Evolutionary conservation across 2,113 vertebrate species (phyloP).

Genomic region (Esox niger): DNA sequence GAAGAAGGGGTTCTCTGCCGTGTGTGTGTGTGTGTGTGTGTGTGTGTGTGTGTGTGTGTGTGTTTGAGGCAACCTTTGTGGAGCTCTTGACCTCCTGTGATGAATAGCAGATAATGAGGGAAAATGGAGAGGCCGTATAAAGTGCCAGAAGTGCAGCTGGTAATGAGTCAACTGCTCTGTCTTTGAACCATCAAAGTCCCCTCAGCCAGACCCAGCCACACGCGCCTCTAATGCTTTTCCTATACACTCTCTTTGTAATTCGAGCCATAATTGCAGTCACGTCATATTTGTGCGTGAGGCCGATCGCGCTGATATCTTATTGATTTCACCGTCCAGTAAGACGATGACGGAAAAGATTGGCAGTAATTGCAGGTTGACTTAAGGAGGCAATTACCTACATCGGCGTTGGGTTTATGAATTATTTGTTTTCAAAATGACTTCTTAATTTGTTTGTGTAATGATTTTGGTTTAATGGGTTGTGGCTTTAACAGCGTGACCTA

Average conservation of each 20-base stretch:
- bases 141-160: slow-evolving; percentile 30
- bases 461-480: slow-evolving; percentile 9
- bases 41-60: neutral
- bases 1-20: neutral
- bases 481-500: neutral
- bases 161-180: slow-evolving; percentile 22
- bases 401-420: neutral
- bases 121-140: slow-evolving; percentile 24
- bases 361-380: neutral
- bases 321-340: slow-evolving; percentile 11
- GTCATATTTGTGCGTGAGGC: slow-evolving; percentile 29
- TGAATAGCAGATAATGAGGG: slow-evolving; percentile 34
- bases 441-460: slow-evolving; percentile 17
- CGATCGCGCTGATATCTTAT: slow-evolving; percentile 18
- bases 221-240: slow-evolving; percentile 23
- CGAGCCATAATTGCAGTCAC: slow-evolving; percentile 23
- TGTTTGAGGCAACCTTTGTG: slow-evolving; percentile 6
- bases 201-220: slow-evolving; percentile 12
- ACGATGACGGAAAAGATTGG: slow-evolving; percentile 26
- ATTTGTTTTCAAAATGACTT: neutral
- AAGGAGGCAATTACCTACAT: slow-evolving; percentile 25
- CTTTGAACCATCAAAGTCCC: slow-evolving; percentile 43
- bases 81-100: slow-evolving; percentile 36
- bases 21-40: neutral
- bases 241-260: slow-evolving; percentile 17